Evolutionary conservation across 2,113 vertebrate genomes (phyloP), one percentile per base, ranked within the genome.

Genomic region (Chaetodon trifascialis): DNA sequence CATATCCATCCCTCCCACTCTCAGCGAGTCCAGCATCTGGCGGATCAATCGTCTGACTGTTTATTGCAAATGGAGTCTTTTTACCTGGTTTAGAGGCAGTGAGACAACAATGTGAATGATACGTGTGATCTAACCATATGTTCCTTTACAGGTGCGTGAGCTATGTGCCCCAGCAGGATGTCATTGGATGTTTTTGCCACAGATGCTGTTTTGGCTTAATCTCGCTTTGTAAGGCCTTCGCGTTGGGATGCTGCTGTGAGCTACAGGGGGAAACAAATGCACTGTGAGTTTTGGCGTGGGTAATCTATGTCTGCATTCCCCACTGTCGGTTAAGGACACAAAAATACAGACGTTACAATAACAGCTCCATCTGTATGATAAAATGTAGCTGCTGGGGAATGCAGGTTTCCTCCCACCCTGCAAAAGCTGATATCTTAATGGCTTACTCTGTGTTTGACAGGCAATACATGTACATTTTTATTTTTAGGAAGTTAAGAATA

Each of bases 41-140:
- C 17, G 19, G 70, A 88, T 93, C 81, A 87, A 84, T 87, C 79
- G 79, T 67, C 46, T 16, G 10, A 30, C 82, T 86, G 71, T 82
- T 86, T 73, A 83, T 82, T 80, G 69, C 72, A 82, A 86, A 80
- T 64, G 30, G 6, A 40, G 19, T 65, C 9, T 84, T 68, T 78
- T 51, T 69, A 85, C 79, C 66, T 76, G 52, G 21, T 78, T 84
- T 65, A 25, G 67, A 76, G 23, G 46, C 46, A 40, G 23, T 2
- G 25, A 76, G 75, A 80, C 40, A 30, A 38, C 60, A 58, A 75
- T 7, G 1, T 12, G 51, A 60, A 54, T 34, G 36, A 76, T 8
- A 80, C 19, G 52, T 56, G 38, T 30, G 8, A 77, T 66, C 15
- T 19, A 44, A 69, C 46, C 76, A 72, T 76, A 83, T 83, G 84